phyloP scores from a whole-genome alignment of 2,888 invertebrate genomes.

The Saturnia japonica region DNA sequence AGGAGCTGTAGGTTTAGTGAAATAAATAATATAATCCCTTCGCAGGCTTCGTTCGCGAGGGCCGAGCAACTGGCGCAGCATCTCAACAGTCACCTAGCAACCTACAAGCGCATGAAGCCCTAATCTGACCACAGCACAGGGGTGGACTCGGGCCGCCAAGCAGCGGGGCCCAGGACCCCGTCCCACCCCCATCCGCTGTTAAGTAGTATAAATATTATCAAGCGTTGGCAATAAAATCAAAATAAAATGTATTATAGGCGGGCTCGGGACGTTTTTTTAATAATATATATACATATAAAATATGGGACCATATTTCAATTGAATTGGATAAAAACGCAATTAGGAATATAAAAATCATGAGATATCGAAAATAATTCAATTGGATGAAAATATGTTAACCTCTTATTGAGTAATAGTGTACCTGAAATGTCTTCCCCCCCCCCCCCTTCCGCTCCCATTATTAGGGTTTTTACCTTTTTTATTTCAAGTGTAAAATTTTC shows the following conservation, averaged over 20 bases:
- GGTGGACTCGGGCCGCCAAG: neutral
- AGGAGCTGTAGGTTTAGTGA: no score
- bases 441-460: no score
- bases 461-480: no score
- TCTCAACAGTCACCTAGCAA: slow-evolving; percentile 76
- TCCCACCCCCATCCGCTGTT: neutral
- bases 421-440: no score
- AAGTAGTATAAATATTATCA: slow-evolving; percentile 4
- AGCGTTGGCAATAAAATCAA: slow-evolving; percentile 10
- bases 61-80: slow-evolving; percentile 75
- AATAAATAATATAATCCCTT: no score
- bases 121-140: slow-evolving; percentile 33
- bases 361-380: no score
- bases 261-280: slow-evolving; percentile 3
- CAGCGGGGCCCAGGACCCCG: slow-evolving; percentile 4
- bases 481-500: no score
- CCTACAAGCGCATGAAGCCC: slow-evolving; percentile 75
- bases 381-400: no score
- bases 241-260: neutral
- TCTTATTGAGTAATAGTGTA: no score
- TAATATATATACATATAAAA: no score
- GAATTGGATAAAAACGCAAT: neutral
- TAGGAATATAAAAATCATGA: neutral
- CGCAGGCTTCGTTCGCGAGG: slow-evolving; percentile 72
- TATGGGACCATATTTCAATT: neutral